phyloP scores from a whole-genome alignment of 1,140 invertebrate species.

The Orius insidiosus region DNA sequence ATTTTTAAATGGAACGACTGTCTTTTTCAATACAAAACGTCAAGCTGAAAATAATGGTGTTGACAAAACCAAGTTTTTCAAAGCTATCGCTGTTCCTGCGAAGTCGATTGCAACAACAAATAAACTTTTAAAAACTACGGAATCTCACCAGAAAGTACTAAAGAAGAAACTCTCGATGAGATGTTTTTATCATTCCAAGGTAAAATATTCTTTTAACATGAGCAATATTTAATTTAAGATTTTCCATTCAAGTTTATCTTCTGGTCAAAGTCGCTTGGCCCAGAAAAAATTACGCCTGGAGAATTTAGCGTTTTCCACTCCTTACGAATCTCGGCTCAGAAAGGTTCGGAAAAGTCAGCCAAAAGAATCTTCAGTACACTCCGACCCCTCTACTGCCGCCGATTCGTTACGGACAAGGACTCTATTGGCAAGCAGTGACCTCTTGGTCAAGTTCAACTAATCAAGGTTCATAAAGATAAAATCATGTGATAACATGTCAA shows the following conservation, averaged over 20 bases:
- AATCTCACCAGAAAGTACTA: constrained; percentile 28
- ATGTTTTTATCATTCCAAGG: constrained; percentile 59
- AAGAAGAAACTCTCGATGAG: constrained; percentile 38
- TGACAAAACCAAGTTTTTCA: constrained; percentile 9
- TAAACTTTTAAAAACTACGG: constrained; percentile 6
- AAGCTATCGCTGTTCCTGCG: not conserved
- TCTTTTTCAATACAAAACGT: constrained; percentile 17
- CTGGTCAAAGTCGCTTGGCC: constrained; percentile 40
- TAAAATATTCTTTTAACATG: constrained; percentile 21
- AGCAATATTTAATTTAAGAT: not conserved
- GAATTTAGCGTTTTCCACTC: constrained; percentile 16
- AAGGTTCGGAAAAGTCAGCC: constrained; percentile 31
- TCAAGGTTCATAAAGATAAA: no score
- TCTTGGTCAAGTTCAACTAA: constrained; percentile 21
- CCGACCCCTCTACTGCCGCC: constrained; percentile 86
- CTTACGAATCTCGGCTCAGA: constrained; percentile 34
- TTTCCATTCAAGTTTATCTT: constrained; percentile 37
- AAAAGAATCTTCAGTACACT: constrained; percentile 44
- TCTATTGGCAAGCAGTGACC: constrained; percentile 47
- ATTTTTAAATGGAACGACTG: constrained; percentile 16
- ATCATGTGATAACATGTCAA: not conserved
- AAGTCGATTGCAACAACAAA: constrained; percentile 1
- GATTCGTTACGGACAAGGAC: constrained; percentile 63
- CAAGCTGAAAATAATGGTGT: constrained; percentile 11
- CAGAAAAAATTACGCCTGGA: constrained; percentile 45